A percentile compares a stretch with the other conserved stretches of the same genome.
Evolutionary conservation across 2,113 vertebrate species (phyloP).

Genomic region (Gobiocypris rarus): DNA sequence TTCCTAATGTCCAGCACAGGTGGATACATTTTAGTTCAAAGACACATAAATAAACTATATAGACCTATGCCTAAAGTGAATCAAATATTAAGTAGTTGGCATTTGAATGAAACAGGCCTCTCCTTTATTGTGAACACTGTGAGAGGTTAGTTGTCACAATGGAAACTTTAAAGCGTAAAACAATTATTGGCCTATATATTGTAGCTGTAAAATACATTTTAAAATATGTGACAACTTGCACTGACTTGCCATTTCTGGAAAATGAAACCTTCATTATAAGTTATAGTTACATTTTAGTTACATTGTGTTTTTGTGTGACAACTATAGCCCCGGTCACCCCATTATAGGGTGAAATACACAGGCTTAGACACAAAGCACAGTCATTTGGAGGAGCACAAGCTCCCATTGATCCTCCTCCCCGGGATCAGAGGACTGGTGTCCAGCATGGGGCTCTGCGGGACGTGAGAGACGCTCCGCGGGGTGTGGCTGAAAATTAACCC

Average conservation of each 20-base stretch:
- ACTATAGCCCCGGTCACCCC: not conserved
- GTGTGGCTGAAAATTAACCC: conserved; percentile 4
- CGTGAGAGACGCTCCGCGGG: conserved; percentile 52
- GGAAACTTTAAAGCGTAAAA: not conserved
- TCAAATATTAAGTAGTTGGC: not conserved
- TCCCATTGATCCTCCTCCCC: too few species aligned
- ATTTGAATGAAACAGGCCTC: not conserved
- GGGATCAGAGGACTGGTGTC: conserved; percentile 54
- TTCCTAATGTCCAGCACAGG: not conserved
- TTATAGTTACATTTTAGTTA: too few species aligned
- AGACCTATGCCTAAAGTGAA: too few species aligned
- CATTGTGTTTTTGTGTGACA: not conserved
- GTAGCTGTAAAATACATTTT: not conserved
- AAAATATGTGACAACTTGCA: too few species aligned
- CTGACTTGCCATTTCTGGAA: too few species aligned
- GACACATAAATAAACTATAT: too few species aligned
- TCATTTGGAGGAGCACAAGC: too few species aligned
- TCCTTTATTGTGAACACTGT: not conserved
- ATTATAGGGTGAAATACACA: not conserved
- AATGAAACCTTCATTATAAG: too few species aligned
- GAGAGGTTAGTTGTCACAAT: not conserved
- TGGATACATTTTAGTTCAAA: too few species aligned
- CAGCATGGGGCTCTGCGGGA: conserved; percentile 59
- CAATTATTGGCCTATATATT: too few species aligned
- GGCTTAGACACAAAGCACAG: not conserved